Evolutionary conservation across 2,113 vertebrate species (phyloP).

Genomic region (Solenodon paradoxus): DNA sequence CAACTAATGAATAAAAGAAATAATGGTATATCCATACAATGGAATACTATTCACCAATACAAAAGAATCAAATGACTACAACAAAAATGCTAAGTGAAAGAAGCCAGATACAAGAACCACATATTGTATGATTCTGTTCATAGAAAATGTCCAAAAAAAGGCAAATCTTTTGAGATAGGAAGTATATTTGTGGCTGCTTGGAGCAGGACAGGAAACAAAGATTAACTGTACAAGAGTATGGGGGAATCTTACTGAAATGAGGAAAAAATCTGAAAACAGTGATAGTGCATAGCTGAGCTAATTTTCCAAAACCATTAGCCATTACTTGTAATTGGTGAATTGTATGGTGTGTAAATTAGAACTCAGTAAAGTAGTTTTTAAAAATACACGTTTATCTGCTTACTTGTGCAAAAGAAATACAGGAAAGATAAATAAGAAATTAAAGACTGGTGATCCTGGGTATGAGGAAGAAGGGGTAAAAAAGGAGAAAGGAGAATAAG

Average conservation of each 20-base stretch:
- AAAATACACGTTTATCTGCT: not conserved
- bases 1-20: not conserved
- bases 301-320: not conserved
- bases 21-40: not conserved
- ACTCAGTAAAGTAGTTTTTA: not conserved
- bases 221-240: not conserved
- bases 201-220: not conserved
- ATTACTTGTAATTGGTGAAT: not conserved
- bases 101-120: no score
- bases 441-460: not conserved
- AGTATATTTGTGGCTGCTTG: not conserved
- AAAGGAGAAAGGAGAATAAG: not conserved
- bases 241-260: not conserved
- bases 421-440: slow-evolving; percentile 8
- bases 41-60: not conserved
- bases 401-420: not conserved
- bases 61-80: not conserved
- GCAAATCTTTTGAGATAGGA: not conserved
- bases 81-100: not conserved
- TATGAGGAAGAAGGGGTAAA: not conserved
- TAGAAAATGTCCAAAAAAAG: not conserved
- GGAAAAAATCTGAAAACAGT: not conserved
- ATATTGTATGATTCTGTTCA: not conserved
- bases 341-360: not conserved
- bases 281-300: not conserved